These are phyloP conservation scores for Perizoma flavofasciatum DNA, from an alignment of 2,888 invertebrate species.

Conservation along the genomic window DNA sequence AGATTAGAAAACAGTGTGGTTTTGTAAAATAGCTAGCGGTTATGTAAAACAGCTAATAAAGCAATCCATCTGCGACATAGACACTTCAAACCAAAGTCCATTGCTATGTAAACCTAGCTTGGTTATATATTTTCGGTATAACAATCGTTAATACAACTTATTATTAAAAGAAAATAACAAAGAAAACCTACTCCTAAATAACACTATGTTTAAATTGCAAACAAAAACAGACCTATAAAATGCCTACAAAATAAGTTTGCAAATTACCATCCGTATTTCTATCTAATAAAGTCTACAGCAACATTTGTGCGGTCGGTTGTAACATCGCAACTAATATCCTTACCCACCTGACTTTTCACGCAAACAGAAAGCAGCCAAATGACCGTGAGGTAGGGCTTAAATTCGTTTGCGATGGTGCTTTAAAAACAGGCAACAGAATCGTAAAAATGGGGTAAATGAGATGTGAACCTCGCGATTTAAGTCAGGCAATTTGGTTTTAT, in stretches of 20 bases:
- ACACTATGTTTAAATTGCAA: constrained; percentile 15
- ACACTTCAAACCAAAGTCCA: too few species aligned
- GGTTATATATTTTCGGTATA: too few species aligned
- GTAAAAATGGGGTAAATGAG: constrained; percentile 70
- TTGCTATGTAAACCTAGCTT: too few species aligned
- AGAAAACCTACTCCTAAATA: background rate
- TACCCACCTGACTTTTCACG: constrained; percentile 17
- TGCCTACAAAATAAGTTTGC: constrained; percentile 19
- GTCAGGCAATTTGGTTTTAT: constrained; percentile 66
- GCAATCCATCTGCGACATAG: too few species aligned
- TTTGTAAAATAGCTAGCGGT: too few species aligned
- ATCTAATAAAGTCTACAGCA: constrained; percentile 21
- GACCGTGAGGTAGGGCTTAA: constrained; percentile 9
- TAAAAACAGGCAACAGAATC: constrained; percentile 48
- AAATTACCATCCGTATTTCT: constrained; percentile 20
- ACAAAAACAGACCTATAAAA: constrained; percentile 17
- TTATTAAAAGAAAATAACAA: too few species aligned
- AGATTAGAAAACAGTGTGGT: too few species aligned
- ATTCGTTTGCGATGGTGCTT: constrained; percentile 21
- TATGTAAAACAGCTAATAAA: too few species aligned
- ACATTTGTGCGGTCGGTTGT: constrained; percentile 16
- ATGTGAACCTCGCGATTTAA: constrained; percentile 70
- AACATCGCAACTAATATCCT: constrained; percentile 26
- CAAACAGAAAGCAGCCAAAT: constrained; percentile 16
- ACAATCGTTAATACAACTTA: too few species aligned